These are phyloP conservation scores for Lucilia cuprina DNA, from an alignment of 1,140 invertebrate species.

Conservation along the genomic window DNA sequence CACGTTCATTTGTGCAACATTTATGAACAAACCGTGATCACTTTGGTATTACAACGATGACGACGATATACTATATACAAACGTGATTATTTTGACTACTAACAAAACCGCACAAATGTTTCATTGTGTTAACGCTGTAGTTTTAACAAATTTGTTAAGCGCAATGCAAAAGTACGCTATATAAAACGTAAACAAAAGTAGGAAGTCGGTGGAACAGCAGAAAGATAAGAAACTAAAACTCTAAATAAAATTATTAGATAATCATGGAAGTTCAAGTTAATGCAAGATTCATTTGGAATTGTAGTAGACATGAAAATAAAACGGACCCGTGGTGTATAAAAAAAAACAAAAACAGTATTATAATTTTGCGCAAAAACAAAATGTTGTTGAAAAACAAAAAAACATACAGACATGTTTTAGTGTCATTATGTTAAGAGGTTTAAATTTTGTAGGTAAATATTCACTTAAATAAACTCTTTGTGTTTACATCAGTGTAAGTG, in stretches of 20 bases:
- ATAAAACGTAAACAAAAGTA: background rate
- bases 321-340: background rate
- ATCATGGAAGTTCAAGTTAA: constrained; percentile 32
- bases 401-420: background rate
- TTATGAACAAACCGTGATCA: background rate
- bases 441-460: background rate
- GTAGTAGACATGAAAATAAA: background rate
- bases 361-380: too few species aligned
- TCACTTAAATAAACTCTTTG: background rate
- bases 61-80: background rate
- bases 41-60: background rate
- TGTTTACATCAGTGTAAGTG: background rate
- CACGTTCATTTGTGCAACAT: constrained; percentile 29
- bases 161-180: background rate
- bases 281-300: background rate
- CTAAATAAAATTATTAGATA: constrained; percentile 23
- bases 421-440: constrained; percentile 6
- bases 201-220: constrained; percentile 15
- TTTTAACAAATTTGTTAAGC: background rate
- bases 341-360: too few species aligned
- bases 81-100: background rate
- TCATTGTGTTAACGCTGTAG: background rate
- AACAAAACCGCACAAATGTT: background rate
- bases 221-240: background rate
- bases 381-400: background rate